These are phyloP conservation scores for Thera obeliscata DNA, from an alignment of 2,888 invertebrate species.

Conservation along the genomic window DNA sequence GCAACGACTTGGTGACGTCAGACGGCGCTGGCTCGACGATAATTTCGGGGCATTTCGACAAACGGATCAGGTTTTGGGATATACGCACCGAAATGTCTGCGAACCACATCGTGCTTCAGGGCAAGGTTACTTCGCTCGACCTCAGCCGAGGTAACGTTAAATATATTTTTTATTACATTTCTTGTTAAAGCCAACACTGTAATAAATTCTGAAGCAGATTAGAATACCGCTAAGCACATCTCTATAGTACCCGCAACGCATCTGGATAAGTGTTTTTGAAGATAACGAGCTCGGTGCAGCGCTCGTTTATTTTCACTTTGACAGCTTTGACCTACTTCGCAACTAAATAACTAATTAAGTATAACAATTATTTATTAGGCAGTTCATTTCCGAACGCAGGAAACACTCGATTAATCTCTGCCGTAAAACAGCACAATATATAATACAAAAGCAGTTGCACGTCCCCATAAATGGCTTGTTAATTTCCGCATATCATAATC, in stretches of 20 bases:
- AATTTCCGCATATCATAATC: constrained; percentile 57
- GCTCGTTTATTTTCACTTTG: constrained; percentile 40
- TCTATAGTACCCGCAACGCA: constrained; percentile 14
- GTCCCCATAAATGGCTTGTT: constrained; percentile 56
- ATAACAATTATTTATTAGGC: constrained; percentile 32
- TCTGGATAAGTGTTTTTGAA: constrained; percentile 30
- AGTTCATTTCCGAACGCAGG: constrained; percentile 43
- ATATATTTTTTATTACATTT: constrained; percentile 29
- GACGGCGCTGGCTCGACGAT: constrained; percentile 94
- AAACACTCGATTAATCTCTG: constrained; percentile 43
- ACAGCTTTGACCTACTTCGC: constrained; percentile 36
- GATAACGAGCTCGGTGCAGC: constrained; percentile 35
- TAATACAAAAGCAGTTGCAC: constrained; percentile 50
- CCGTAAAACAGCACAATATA: constrained; percentile 48
- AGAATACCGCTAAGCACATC: constrained; percentile 33
- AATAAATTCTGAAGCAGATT: constrained; percentile 31
- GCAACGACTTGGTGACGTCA: constrained; percentile 97
- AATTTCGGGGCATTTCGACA: constrained; percentile 99
- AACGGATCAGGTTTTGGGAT: constrained; percentile 98
- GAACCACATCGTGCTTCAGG: constrained; percentile 94
- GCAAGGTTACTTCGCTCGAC: constrained; percentile 97
- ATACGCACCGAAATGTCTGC: constrained; percentile 93
- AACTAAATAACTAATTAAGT: constrained; percentile 32
- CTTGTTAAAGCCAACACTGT: constrained; percentile 24
- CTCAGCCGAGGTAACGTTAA: constrained; percentile 90